Conservation (phyloP, 2,797 vertebrate species). For the Rhinogobio ventralis region DNA sequence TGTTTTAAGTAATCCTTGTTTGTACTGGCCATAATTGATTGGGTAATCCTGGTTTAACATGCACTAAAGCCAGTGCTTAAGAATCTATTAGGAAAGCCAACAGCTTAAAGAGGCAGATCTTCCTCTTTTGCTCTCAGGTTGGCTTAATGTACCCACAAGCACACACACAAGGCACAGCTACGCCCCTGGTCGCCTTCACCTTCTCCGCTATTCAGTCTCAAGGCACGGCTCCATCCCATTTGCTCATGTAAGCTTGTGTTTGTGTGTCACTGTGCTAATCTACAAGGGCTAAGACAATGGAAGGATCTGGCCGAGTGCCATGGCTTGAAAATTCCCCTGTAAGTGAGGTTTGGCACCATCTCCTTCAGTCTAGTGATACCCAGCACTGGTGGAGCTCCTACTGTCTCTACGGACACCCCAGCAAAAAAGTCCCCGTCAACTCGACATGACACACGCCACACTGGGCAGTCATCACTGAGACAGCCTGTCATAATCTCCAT, state of each 20-base stretch:
- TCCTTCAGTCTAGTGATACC: slow-evolving; percentile 69
- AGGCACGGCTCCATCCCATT: slow-evolving; percentile 26
- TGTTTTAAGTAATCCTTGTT: slow-evolving; percentile 90
- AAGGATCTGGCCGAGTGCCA: slow-evolving; percentile 60
- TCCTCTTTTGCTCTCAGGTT: slow-evolving; percentile 75
- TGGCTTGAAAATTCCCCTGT: slow-evolving; percentile 67
- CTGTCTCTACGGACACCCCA: slow-evolving; percentile 60
- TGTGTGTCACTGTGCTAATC: slow-evolving; percentile 43
- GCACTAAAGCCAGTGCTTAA: slow-evolving; percentile 88
- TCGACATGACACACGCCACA: slow-evolving; percentile 71
- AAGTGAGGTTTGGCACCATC: slow-evolving; percentile 63
- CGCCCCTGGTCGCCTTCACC: neutral
- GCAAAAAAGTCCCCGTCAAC: slow-evolving; percentile 65
- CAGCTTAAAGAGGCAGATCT: slow-evolving; percentile 81
- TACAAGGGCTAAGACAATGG: slow-evolving; percentile 51
- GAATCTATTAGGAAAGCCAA: slow-evolving; percentile 84
- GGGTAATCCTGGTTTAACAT: slow-evolving; percentile 89
- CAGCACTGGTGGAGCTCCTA: slow-evolving; percentile 61
- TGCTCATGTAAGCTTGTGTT: slow-evolving; percentile 7
- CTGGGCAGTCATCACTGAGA: slow-evolving; percentile 72
- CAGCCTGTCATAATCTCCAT: slow-evolving; percentile 76
- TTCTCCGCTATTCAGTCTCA: neutral
- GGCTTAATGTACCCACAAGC: slow-evolving; percentile 54
- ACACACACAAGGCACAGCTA: slow-evolving; percentile 23
- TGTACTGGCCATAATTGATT: slow-evolving; percentile 87